Conservation (phyloP, 1,140 invertebrate species). For the Drosophila persimilis region DNA sequence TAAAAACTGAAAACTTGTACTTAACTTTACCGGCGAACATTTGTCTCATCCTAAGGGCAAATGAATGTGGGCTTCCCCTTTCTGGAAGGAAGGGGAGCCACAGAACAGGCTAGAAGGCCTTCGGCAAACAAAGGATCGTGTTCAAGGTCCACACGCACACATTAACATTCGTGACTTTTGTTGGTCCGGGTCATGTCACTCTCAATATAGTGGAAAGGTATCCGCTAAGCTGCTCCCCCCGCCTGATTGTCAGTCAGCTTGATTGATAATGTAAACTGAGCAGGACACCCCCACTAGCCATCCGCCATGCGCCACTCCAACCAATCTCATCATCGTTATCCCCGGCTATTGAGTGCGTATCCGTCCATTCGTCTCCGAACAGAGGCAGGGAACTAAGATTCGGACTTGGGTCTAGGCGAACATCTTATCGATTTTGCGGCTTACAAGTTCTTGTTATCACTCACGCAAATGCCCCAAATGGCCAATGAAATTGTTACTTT, state of each 20-base stretch:
- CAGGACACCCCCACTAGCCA: slow-evolving; percentile 23
- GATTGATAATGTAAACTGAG: slow-evolving; percentile 80
- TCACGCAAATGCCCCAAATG: slow-evolving; percentile 47
- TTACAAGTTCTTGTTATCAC: slow-evolving; percentile 56
- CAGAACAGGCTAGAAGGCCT: slow-evolving; percentile 31
- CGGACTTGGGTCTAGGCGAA: slow-evolving; percentile 26
- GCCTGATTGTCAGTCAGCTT: slow-evolving; percentile 70
- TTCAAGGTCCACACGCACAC: slow-evolving; percentile 48
- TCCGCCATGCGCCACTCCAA: not conserved
- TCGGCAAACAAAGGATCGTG: slow-evolving; percentile 66
- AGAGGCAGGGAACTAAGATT: slow-evolving; percentile 47
- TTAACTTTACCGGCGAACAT: slow-evolving; percentile 56
- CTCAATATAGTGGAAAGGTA: slow-evolving; percentile 59
- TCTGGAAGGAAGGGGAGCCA: slow-evolving; percentile 19
- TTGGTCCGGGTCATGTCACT: slow-evolving; percentile 50
- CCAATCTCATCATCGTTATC: slow-evolving; percentile 53
- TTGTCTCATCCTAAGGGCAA: slow-evolving; percentile 60
- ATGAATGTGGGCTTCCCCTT: slow-evolving; percentile 25
- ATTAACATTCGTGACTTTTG: slow-evolving; percentile 14
- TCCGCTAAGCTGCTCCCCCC: slow-evolving; percentile 29
- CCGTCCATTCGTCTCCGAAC: slow-evolving; percentile 25
- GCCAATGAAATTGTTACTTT: slow-evolving; percentile 24
- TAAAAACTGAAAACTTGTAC: slow-evolving; percentile 63
- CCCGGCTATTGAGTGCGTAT: slow-evolving; percentile 54
- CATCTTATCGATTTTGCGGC: slow-evolving; percentile 67